Conservation (phyloP, 2,888 invertebrate species). For the Caenorhabditis auriculariae region DNA sequence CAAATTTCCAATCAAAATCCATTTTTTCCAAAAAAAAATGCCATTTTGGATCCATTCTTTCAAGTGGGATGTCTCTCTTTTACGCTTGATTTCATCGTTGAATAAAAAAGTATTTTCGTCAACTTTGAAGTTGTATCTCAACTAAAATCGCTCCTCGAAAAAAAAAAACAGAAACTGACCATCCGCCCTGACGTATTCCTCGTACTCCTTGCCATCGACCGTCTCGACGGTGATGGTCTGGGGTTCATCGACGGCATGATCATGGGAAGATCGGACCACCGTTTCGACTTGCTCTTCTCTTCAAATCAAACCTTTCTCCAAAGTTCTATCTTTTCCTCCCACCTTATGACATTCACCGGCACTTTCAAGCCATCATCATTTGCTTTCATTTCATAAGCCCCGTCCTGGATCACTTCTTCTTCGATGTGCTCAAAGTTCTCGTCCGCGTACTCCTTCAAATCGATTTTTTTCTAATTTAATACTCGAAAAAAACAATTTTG, state of each 20-base stretch:
- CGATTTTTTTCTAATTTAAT: not conserved
- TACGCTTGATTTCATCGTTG: not conserved
- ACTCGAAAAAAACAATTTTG: not conserved
- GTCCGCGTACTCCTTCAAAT: too few relatives aligned
- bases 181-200: not conserved
- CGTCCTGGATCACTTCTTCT: too few relatives aligned
- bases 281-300: conserved; percentile 1
- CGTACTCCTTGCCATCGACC: not conserved
- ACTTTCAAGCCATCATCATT: not conserved
- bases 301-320: not conserved
- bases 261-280: not conserved
- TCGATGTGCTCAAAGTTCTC: too few relatives aligned
- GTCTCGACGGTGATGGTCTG: not conserved
- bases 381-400: not conserved
- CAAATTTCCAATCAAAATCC: too few relatives aligned
- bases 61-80: too few relatives aligned
- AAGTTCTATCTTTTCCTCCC: not conserved
- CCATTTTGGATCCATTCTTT: too few relatives aligned
- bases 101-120: not conserved
- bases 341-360: not conserved
- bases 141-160: too few relatives aligned
- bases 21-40: too few relatives aligned
- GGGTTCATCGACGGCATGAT: not conserved
- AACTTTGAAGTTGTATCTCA: too few relatives aligned
- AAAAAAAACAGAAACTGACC: too few relatives aligned